Percentiles rank a stretch among this genome's conserved stretches.
These are phyloP conservation scores for Passer montanus DNA, from an alignment of 2,113 vertebrate genomes.

Conservation along the genomic window DNA sequence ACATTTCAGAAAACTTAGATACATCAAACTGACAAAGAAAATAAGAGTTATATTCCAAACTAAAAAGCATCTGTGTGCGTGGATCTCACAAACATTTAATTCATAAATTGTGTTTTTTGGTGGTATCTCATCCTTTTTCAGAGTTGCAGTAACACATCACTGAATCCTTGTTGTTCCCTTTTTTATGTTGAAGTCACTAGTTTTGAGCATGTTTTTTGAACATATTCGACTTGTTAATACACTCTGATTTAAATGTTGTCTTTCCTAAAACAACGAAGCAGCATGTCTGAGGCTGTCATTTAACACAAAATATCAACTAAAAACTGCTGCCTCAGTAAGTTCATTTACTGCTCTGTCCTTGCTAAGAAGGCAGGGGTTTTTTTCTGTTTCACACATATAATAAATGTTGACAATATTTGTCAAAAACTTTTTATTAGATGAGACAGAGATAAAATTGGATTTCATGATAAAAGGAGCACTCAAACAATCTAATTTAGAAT, in stretches of 20 bases:
- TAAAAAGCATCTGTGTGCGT: neutral
- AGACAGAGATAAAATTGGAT: constrained; percentile 66
- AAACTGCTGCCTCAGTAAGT: neutral
- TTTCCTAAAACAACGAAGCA: neutral
- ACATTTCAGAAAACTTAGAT: neutral
- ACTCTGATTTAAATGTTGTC: neutral
- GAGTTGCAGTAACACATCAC: neutral
- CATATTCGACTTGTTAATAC: neutral
- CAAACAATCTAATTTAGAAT: constrained; percentile 57
- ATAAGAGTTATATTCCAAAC: neutral
- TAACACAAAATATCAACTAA: neutral
- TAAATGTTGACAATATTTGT: constrained; percentile 60
- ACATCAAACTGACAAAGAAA: neutral
- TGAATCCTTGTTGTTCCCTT: neutral
- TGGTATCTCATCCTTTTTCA: neutral
- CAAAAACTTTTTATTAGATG: constrained; percentile 64
- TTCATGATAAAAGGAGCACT: constrained; percentile 62
- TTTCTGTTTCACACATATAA: constrained; percentile 19
- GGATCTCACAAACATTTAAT: neutral
- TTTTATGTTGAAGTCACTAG: neutral
- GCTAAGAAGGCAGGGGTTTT: neutral
- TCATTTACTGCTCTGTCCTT: constrained; percentile 37
- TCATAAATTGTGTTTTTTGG: neutral
- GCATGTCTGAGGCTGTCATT: neutral
- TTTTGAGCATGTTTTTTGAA: neutral